These are phyloP conservation scores for Lasaia peninsularis DNA, from an alignment of 1,140 invertebrate species.

Conservation along the genomic window DNA sequence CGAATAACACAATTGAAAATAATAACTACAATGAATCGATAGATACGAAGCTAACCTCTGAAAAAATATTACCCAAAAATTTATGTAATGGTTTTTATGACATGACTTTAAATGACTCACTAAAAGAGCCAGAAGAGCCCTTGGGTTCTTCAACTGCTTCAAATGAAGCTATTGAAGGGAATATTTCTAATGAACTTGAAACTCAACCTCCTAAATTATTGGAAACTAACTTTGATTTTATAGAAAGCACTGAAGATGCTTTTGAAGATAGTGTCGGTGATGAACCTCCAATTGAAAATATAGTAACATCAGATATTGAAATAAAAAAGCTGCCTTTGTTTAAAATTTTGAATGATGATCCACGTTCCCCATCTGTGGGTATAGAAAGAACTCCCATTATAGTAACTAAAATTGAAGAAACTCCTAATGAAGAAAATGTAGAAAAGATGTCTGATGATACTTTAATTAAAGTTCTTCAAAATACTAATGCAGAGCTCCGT, in stretches of 20 bases:
- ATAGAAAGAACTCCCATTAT: conserved; percentile 73
- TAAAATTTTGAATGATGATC: conserved; percentile 59
- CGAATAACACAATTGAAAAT: conserved; percentile 37
- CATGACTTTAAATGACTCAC: conserved; percentile 48
- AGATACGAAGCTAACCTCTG: conserved; percentile 40
- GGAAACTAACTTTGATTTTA: conserved; percentile 75
- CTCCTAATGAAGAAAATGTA: conserved; percentile 47
- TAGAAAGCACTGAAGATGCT: conserved; percentile 47
- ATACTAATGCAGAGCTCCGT: conserved; percentile 46
- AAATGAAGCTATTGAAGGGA: conserved; percentile 56
- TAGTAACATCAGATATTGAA: conserved; percentile 27
- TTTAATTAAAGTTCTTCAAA: conserved; percentile 60
- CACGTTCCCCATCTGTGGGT: conserved; percentile 66
- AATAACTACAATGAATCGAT: conserved; percentile 35
- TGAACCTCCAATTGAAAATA: conserved; percentile 18
- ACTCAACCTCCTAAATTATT: conserved; percentile 45
- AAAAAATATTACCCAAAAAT: conserved; percentile 57
- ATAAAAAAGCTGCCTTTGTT: conserved; percentile 44
- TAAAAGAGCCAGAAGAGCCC: conserved; percentile 54
- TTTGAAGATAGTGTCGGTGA: conserved; percentile 44
- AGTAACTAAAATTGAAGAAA: conserved; percentile 41
- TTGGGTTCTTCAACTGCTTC: conserved; percentile 63
- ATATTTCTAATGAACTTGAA: conserved; percentile 36
- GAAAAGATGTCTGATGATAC: conserved; percentile 70
- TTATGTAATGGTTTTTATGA: conserved; percentile 60